Percentiles rank a stretch among this genome's conserved stretches.
Conservation (phyloP, 2,113 vertebrate species). For the Hucho hucho region DNA sequence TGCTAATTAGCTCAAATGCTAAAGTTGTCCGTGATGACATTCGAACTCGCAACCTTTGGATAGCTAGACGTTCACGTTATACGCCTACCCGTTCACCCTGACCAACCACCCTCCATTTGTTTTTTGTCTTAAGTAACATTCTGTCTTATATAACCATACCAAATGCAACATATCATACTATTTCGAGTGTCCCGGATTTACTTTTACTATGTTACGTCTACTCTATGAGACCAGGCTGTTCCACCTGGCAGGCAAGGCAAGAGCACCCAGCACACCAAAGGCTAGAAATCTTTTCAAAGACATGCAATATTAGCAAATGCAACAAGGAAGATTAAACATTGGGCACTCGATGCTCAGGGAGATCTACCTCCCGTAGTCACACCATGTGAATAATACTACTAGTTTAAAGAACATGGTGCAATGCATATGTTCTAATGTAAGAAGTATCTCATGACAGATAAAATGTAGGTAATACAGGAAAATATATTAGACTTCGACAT, state of each 20-base stretch:
- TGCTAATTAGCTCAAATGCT: too few relatives aligned
- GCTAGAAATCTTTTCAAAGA: slow-evolving; percentile 41
- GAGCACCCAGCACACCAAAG: slow-evolving; percentile 36
- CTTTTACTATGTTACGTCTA: too few relatives aligned
- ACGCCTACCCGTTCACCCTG: too few relatives aligned
- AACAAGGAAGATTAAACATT: slow-evolving; percentile 40
- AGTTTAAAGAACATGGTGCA: background rate
- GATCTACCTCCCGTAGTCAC: slow-evolving; percentile 8
- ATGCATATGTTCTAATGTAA: background rate
- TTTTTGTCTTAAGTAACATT: too few relatives aligned
- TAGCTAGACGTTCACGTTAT: too few relatives aligned
- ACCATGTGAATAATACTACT: background rate
- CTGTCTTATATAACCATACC: too few relatives aligned
- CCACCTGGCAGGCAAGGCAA: slow-evolving; percentile 27
- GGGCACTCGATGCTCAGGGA: slow-evolving; percentile 27
- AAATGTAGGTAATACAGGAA: background rate
- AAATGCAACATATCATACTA: background rate
- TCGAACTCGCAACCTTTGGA: too few relatives aligned
- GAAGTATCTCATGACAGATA: too few relatives aligned
- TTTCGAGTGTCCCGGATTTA: too few relatives aligned
- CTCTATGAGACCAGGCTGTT: background rate
- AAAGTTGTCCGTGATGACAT: too few relatives aligned
- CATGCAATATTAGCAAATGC: slow-evolving; percentile 37
- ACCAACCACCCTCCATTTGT: too few relatives aligned
- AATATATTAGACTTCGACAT: background rate